Base-by-base conservation (phyloP, 2,888 invertebrate genomes). In the Drosophila ochracea region DNA sequence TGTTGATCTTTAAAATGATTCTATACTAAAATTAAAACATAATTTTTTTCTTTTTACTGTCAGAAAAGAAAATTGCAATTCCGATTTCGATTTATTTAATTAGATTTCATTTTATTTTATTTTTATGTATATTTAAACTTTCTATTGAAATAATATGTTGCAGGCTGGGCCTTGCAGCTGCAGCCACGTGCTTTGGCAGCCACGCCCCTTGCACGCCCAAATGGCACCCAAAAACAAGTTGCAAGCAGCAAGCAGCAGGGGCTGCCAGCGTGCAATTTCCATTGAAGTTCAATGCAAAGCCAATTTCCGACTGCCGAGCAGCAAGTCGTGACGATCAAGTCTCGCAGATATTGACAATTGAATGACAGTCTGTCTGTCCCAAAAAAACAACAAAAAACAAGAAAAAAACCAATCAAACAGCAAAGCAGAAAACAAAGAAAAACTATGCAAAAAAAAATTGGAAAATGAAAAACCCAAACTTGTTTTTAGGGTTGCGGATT, bases 221-320 rank as follows among this genome's bases (percentile, higher is more conserved):
- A 16, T 68, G 59, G 60, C 57, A 70, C 28, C 39, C 25, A 28
- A 58, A 63, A 64, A 55, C 54, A 28, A 62, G 54, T 68, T 73
- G 61, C 68, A 53, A 54, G 54, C 39, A 39, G 59, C 39, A 73
- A 69, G 65, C 73, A 11, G 52, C 30, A 30, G 21, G 6, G 59
- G 35, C 25, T 31, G 58, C 35, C 69, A 73, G 68, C 76, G 73
- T 73, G 73, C 78, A 78, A 73, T 84, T 84, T 84, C 78, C 86
- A 78, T 86, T 82, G 88, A 85, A 85, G 84, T 85, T 85, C 88
- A 85, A 87, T 88, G 88, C 81, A 84, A 86, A 60, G 62, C 65
- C 76, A 79, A 79, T 79, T 79, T 79, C 66, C 80, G 62, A 78
- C 47, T 49, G 66, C 65, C 43, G 55, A 67, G 58, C 73, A 69